A percentile compares a stretch with the other conserved stretches of the same genome.
phyloP scores from a whole-genome alignment of 2,797 vertebrate genomes.

The Sciurus carolinensis region DNA sequence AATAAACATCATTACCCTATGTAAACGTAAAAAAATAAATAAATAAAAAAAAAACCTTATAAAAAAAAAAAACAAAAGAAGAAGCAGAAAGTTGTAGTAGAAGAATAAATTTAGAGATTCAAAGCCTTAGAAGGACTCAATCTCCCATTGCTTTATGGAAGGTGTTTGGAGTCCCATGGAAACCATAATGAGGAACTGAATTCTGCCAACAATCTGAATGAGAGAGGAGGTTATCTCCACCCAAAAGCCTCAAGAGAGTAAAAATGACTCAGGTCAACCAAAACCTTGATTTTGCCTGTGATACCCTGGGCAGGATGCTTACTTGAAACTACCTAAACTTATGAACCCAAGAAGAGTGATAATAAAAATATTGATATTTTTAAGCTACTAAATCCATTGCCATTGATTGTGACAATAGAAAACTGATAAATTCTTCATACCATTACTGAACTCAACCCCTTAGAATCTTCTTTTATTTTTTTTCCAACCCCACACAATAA shows the following conservation, averaged over 20 bases:
- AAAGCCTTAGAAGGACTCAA: not conserved
- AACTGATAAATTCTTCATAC: not conserved
- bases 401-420: not conserved
- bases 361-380: not conserved
- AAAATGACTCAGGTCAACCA: not conserved
- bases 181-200: not conserved
- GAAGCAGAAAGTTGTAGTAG: not conserved
- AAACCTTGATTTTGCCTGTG: not conserved
- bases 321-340: not conserved
- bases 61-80: conserved; percentile 2
- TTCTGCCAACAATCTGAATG: not conserved
- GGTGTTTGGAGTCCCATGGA: not conserved
- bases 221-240: not conserved
- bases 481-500: not conserved
- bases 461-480: not conserved
- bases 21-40: too few species aligned
- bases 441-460: not conserved
- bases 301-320: not conserved
- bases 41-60: too few species aligned
- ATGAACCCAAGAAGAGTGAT: not conserved
- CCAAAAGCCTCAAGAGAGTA: not conserved
- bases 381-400: not conserved
- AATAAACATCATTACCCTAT: too few species aligned
- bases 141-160: not conserved
- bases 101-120: not conserved